Evolutionary conservation across 2,888 invertebrate species (phyloP).

Genomic region (Apamea anceps): DNA sequence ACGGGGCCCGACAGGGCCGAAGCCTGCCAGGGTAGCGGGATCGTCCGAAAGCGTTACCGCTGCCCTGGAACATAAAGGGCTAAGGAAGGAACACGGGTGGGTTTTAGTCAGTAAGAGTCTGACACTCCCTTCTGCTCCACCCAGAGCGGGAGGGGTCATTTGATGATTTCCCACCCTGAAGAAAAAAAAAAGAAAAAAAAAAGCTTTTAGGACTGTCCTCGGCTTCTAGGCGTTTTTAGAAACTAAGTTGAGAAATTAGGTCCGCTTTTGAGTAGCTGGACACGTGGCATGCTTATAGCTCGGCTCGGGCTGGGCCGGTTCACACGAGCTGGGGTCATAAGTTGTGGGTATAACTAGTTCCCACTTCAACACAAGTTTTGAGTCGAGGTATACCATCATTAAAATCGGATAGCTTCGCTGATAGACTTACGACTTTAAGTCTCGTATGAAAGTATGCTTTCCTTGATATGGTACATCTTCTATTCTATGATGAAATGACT

Average conservation of each 20-base stretch:
- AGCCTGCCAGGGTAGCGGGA: too few relatives aligned
- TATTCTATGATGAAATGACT: neutral
- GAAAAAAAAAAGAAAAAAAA: too few relatives aligned
- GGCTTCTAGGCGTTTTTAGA: neutral
- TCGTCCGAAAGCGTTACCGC: too few relatives aligned
- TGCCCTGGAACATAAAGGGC: too few relatives aligned
- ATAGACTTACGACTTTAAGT: neutral
- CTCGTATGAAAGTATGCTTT: neutral
- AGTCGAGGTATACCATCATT: neutral
- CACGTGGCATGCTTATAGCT: neutral
- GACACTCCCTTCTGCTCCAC: too few relatives aligned
- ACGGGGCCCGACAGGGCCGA: too few relatives aligned
- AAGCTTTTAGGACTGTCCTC: neutral
- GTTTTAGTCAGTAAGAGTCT: too few relatives aligned
- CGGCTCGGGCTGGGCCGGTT: too few relatives aligned
- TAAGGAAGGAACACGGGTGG: too few relatives aligned
- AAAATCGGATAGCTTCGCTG: neutral
- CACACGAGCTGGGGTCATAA: neutral
- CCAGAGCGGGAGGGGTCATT: too few relatives aligned
- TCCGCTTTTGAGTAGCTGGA: neutral
- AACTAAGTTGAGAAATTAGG: neutral
- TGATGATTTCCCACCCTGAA: too few relatives aligned
- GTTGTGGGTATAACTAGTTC: neutral
- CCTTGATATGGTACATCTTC: neutral
- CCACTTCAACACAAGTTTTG: neutral